Percentiles rank a stretch among this genome's conserved stretches.
Conservation (phyloP, 1,140 invertebrate genomes). For the Mercenaria mercenaria region DNA sequence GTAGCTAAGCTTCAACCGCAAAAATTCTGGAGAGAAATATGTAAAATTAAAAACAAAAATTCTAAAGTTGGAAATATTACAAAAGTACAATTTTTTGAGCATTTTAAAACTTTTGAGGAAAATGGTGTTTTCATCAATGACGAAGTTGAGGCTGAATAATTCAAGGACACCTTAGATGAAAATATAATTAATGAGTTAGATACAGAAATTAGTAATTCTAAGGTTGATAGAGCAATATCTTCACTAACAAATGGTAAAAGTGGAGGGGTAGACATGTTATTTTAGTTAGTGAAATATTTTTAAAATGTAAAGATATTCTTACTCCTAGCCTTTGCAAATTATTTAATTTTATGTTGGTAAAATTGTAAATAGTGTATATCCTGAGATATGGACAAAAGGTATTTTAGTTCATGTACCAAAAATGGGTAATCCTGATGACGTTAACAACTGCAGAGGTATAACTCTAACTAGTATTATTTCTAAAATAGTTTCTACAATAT, state of each 20-base stretch:
- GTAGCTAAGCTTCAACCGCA: too few species aligned
- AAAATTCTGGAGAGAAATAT: neutral
- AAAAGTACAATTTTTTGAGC: neutral
- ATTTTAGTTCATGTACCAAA: slow-evolving; percentile 51
- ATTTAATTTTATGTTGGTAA: slow-evolving; percentile 5
- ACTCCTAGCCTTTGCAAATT: neutral
- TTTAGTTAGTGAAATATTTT: too few species aligned
- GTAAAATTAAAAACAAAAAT: neutral
- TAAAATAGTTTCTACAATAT: slow-evolving; percentile 34
- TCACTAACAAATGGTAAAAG: neutral
- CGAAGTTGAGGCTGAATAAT: neutral
- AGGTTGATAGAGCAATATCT: neutral
- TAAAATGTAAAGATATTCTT: too few species aligned
- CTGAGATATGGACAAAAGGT: slow-evolving; percentile 36
- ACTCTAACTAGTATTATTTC: slow-evolving; percentile 33
- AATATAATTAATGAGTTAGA: neutral
- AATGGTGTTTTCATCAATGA: neutral
- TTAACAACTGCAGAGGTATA: slow-evolving; percentile 58
- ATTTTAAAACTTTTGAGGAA: neutral
- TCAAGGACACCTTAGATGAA: neutral
- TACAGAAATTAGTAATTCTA: too few species aligned
- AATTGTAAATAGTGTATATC: slow-evolving; percentile 31
- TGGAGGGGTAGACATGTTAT: neutral
- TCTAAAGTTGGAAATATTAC: neutral
- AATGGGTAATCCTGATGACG: slow-evolving; percentile 41